phyloP scores from a whole-genome alignment of 2,888 invertebrate species.

The Choreutis nemorana region DNA sequence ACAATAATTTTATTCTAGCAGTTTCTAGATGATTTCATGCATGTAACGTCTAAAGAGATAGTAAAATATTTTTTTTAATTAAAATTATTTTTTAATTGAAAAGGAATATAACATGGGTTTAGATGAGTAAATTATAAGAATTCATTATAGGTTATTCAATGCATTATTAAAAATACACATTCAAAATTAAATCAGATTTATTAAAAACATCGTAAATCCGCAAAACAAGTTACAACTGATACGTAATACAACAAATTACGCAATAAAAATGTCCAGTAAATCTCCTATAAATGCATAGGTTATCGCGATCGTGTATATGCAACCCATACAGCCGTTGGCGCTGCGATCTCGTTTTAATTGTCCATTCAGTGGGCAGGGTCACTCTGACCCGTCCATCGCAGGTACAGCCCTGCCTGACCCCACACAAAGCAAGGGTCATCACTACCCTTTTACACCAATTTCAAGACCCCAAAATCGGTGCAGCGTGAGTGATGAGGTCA shows the following conservation, averaged over 20 bases:
- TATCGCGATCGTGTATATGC: slow-evolving; percentile 52
- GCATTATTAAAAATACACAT: no score
- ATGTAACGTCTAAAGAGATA: no score
- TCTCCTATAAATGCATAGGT: slow-evolving; percentile 33
- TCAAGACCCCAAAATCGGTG: slow-evolving; percentile 59
- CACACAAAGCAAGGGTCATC: slow-evolving; percentile 36
- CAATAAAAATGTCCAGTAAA: slow-evolving; percentile 18
- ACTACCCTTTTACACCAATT: slow-evolving; percentile 58
- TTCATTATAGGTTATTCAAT: no score
- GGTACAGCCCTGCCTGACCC: slow-evolving; percentile 59
- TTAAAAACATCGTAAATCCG: slow-evolving; percentile 8
- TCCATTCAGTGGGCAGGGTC: slow-evolving; percentile 44
- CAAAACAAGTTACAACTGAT: no score
- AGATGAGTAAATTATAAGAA: no score
- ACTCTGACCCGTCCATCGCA: slow-evolving; percentile 31
- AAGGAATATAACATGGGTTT: no score
- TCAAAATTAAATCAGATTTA: slow-evolving; percentile 15
- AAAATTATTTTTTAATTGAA: no score
- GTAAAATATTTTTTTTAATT: no score
- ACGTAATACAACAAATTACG: slow-evolving; percentile 4
- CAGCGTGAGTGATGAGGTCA: slow-evolving; percentile 65
- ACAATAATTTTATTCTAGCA: no score
- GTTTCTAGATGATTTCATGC: no score
- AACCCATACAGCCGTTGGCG: slow-evolving; percentile 36
- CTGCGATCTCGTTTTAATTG: slow-evolving; percentile 60